Percentiles rank a stretch among this genome's conserved stretches.
These are phyloP conservation scores for Galerucella nymphaeae DNA, from an alignment of 2,888 invertebrate species.

Conservation along the genomic window DNA sequence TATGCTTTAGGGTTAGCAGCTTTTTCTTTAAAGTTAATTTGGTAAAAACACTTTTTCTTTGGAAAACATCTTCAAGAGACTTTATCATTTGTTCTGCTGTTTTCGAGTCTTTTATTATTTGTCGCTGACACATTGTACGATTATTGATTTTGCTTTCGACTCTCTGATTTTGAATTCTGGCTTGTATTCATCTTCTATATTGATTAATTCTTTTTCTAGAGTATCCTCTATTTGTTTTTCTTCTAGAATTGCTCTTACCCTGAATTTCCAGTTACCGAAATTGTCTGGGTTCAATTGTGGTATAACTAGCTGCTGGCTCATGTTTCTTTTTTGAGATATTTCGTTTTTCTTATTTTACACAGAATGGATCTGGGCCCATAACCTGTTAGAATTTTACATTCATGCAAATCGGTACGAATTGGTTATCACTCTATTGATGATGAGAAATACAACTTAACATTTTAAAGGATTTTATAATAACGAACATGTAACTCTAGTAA, in stretches of 20 bases:
- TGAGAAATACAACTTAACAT: no score
- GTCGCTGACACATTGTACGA: slow-evolving; percentile 50
- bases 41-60: slow-evolving; percentile 17
- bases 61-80: slow-evolving; percentile 45
- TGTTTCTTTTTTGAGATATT: no score
- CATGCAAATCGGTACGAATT: no score
- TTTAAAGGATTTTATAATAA: no score
- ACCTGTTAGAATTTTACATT: no score
- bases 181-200: background rate
- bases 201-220: slow-evolving; percentile 30
- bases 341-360: no score
- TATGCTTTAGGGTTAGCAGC: background rate
- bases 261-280: slow-evolving; percentile 34
- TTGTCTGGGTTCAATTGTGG: background rate
- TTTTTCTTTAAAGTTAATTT: background rate
- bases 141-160: slow-evolving; percentile 43
- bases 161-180: slow-evolving; percentile 36
- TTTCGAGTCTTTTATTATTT: slow-evolving; percentile 44
- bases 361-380: no score
- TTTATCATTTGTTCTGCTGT: slow-evolving; percentile 46
- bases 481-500: no score
- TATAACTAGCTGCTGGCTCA: background rate
- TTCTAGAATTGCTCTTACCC: slow-evolving; percentile 33
- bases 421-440: no score
- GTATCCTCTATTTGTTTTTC: slow-evolving; percentile 28